Base-by-base conservation (phyloP, 1,140 invertebrate genomes). In the Drosophila azteca region DNA sequence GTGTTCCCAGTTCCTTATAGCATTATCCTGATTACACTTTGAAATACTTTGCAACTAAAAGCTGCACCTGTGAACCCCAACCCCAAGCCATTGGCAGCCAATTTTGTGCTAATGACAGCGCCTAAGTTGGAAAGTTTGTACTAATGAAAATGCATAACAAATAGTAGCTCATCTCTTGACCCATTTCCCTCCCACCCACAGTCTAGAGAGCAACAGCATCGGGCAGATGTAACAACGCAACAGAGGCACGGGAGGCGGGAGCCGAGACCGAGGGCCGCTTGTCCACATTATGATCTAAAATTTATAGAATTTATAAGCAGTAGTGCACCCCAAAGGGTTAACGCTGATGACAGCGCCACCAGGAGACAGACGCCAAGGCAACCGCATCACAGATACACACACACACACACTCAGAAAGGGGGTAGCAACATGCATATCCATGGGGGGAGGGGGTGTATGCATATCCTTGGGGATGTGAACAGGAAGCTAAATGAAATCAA, bases 251-350 rank as follows among this genome's bases (percentile, higher is more conserved):
- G 7, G 20, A n/a, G 31, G 8, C 4, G n/a, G 35, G 11, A 1
- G 31, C 3, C 35, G 35, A 11, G 3, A 39, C 11, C 49, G 67
- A 64, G 65, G 57, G 67, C 67, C 35, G 35, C 4, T 5, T 26
- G 67, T 35, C 66, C 67, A 63, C 76, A 87, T 88, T 87, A 87
- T 88, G 83, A 87, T 87, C 83, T 87, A 87, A 87, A 88, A 87
- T 87, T 88, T 88, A 87, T 87, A 87, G 83, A 87, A 87, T 87
- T 88, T 87, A 69, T 89, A 87, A 87, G 58, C 65, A 88, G 58
- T 24, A 67, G 48, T 67, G 70, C 70, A 70, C 70, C 82, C 82
- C 61, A 73, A 82, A 62, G 79, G 82, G 75, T 68, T 69, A 59
- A 79, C 57, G 51, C 60, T 53, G 65, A 49, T 64, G 62, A 71